phyloP scores from a whole-genome alignment of 2,888 invertebrate genomes.

The Eustalomyia histrio region DNA sequence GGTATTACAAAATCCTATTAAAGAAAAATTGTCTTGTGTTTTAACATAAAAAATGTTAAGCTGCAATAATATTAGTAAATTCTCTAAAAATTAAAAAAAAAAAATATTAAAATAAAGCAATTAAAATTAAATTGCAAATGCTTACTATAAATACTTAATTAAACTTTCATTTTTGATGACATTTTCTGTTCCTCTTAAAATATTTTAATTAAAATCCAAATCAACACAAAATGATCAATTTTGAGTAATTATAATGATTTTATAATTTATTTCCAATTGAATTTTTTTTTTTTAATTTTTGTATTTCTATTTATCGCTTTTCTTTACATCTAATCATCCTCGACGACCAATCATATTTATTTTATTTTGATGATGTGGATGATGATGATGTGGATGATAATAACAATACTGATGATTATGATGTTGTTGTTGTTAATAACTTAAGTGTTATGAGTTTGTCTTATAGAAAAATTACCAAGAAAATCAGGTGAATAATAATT shows the following conservation, averaged over 20 bases:
- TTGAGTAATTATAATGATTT: constrained; percentile 55
- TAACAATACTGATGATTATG: constrained; percentile 3
- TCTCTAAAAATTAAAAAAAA: no score
- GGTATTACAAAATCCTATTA: no score
- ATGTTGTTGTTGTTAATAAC: constrained; percentile 17
- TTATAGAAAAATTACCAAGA: constrained; percentile 43
- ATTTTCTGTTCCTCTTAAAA: constrained; percentile 42
- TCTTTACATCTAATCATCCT: constrained; percentile 28
- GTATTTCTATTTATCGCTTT: constrained; percentile 29
- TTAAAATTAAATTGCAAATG: constrained; percentile 17
- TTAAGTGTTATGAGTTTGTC: not conserved
- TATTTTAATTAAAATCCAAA: constrained; percentile 53
- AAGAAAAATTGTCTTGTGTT: no score
- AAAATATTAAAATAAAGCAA: constrained; percentile 26
- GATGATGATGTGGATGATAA: no score
- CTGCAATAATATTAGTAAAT: no score
- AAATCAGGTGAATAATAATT: constrained; percentile 54
- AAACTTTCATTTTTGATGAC: constrained; percentile 49
- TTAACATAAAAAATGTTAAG: no score
- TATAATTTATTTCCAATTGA: constrained; percentile 56
- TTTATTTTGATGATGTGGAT: constrained; percentile 41
- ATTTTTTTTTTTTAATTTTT: constrained; percentile 25
- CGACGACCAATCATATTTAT: constrained; percentile 28
- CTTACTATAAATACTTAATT: constrained; percentile 22
- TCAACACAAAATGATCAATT: constrained; percentile 41